phyloP scores from a whole-genome alignment of 2,888 invertebrate species.

The Luperina nickerlii region DNA sequence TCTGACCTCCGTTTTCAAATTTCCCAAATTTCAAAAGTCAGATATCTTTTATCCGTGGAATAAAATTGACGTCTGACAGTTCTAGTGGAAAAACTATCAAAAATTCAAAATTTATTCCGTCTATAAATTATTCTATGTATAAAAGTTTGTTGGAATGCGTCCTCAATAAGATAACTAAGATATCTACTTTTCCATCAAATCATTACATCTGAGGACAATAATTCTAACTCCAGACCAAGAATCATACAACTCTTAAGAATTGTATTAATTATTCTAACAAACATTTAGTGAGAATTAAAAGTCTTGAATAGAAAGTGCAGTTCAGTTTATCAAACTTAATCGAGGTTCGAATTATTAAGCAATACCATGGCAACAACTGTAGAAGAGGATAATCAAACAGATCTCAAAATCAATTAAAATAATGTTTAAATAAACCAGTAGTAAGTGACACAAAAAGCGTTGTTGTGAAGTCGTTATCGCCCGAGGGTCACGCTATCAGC shows the following conservation, averaged over 20 bases:
- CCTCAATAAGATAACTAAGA: neutral
- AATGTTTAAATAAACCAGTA: slow-evolving; percentile 6
- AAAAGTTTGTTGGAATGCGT: too few relatives aligned
- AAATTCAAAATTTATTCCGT: too few relatives aligned
- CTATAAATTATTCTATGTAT: too few relatives aligned
- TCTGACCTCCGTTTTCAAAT: neutral
- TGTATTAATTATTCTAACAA: neutral
- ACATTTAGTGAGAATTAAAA: neutral
- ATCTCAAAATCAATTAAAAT: neutral
- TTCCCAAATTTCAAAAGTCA: too few relatives aligned
- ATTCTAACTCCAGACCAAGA: neutral
- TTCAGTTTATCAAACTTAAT: neutral
- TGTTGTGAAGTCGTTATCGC: slow-evolving; percentile 78
- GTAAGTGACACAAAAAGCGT: slow-evolving; percentile 69
- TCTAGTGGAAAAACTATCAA: too few relatives aligned
- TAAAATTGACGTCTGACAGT: too few relatives aligned
- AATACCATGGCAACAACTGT: neutral
- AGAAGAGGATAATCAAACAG: slow-evolving; percentile 9
- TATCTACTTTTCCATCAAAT: neutral
- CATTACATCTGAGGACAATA: neutral
- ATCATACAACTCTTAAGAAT: neutral
- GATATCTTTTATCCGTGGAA: too few relatives aligned
- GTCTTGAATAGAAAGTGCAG: neutral
- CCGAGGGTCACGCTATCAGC: slow-evolving; percentile 75
- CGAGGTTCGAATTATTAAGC: neutral